Evolutionary conservation across 1,140 invertebrate species (phyloP).

Genomic region (Ericerus pela): DNA sequence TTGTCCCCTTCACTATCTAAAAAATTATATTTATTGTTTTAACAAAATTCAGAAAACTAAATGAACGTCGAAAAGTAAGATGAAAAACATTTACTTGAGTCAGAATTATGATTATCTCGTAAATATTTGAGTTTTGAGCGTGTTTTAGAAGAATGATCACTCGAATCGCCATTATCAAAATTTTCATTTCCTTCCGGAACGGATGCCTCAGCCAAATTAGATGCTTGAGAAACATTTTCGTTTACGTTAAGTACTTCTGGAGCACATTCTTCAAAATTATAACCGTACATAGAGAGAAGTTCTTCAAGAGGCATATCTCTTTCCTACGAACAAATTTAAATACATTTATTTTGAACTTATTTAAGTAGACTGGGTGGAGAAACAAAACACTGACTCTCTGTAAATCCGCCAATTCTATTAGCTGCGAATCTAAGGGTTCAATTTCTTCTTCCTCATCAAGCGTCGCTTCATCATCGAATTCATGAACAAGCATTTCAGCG

Average conservation of each 20-base stretch:
- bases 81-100: not conserved
- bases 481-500: slow-evolving; percentile 86
- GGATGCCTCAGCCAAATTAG: not conserved
- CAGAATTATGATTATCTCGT: not conserved
- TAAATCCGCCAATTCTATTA: slow-evolving; percentile 74
- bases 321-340: slow-evolving; percentile 31
- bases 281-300: slow-evolving; percentile 73
- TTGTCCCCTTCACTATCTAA: not conserved
- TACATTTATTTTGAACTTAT: no score
- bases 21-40: not conserved
- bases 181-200: not conserved
- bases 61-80: not conserved
- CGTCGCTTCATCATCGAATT: slow-evolving; percentile 91
- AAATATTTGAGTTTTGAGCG: not conserved
- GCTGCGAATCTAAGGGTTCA: slow-evolving; percentile 69
- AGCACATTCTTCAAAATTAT: slow-evolving; percentile 29
- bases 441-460: slow-evolving; percentile 91
- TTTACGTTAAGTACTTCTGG: not conserved
- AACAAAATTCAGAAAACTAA: not conserved
- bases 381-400: slow-evolving; percentile 26
- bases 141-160: not conserved
- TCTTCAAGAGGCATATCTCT: slow-evolving; percentile 89
- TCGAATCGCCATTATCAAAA: not conserved
- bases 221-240: not conserved
- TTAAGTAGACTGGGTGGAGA: not conserved